Base-by-base conservation (phyloP, 2,797 vertebrate species). In the Sebastes itinus region DNA sequence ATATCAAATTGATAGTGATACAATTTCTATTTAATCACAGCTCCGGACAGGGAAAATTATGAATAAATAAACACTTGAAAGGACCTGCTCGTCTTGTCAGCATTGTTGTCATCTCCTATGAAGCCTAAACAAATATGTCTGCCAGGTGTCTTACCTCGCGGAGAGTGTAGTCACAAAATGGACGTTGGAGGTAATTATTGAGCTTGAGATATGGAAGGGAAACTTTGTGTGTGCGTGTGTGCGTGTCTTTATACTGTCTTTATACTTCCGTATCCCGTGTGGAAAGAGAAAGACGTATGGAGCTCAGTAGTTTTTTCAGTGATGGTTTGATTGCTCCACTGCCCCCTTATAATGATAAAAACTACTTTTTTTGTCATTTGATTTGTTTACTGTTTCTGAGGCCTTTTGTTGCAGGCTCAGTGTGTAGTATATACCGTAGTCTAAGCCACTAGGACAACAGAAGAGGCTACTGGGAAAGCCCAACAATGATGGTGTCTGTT, bases 181-280 rank as follows among this genome's bases (percentile, higher is more conserved):
- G 81, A 88, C 82, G 83, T 91, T 86, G 35, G 86, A 82, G 83
- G 84, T 93, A 93, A 95, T 95, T 93, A 94, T 84, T 82, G 84
- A 89, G 84, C 75, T 73, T 52, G 60, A 81, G 80, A 84, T 35
- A 76, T 72, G 77, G 60, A 77, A 75, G 75, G 77, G 85, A 81
- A 89, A 83, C 88, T 82, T 22, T 56, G 49, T 66, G 20, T 67
- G 25, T 69, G 33, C 16, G 14, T 46, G 42, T 46, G 42, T 8
- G 42, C 14, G 7, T 74, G 46, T 80, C 61, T 64, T 12, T 67
- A 46, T 46, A 46, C 42, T 46, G 46, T 49, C 46, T 20, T 77
- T 59, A 67, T 27, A 92, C 88, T 52, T 62, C 54, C 7, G 46
- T 69, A 80, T 82, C 32, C 56, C 7, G 3, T 23, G 20, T 72